Percentiles rank a stretch among this genome's conserved stretches.
Evolutionary conservation across 1,140 invertebrate species (phyloP).

Genomic region (Nasonia giraulti): DNA sequence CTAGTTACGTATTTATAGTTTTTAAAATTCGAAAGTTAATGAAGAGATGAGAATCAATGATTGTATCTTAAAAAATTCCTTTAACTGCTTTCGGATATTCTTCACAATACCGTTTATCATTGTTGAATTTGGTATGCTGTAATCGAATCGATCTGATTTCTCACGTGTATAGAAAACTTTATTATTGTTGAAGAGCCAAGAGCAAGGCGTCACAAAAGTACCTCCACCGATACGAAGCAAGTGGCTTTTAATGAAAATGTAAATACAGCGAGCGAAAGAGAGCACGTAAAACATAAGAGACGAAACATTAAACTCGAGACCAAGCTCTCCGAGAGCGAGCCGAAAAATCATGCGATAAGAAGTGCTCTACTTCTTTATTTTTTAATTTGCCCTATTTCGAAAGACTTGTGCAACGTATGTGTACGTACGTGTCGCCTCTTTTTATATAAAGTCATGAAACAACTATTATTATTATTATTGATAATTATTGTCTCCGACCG

Average conservation of each 20-base stretch:
- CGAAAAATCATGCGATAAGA: conserved; percentile 44
- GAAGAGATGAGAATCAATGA: not conserved
- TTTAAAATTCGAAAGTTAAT: not conserved
- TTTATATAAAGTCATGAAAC: conserved; percentile 23
- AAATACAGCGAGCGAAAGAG: conserved; percentile 35
- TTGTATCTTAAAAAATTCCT: no score
- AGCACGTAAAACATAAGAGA: conserved; percentile 16
- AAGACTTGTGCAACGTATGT: conserved; percentile 44
- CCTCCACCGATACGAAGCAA: not conserved
- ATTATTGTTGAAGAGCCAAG: not conserved
- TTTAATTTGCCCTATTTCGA: conserved; percentile 46
- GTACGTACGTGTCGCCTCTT: conserved; percentile 29
- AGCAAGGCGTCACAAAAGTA: conserved; percentile 25
- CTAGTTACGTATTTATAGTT: conserved; percentile 24
- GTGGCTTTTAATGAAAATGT: conserved; percentile 26
- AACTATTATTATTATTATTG: conserved; percentile 66
- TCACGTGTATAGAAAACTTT: no score
- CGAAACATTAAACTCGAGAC: conserved; percentile 4
- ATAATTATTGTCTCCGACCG: conserved; percentile 66
- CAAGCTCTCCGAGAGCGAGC: conserved; percentile 1
- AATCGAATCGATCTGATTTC: no score
- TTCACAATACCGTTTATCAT: not conserved
- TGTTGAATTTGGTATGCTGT: no score
- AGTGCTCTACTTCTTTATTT: conserved; percentile 29
- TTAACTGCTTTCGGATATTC: not conserved